Evolutionary conservation across 2,113 vertebrate species (phyloP), one percentile per base, ranked within the genome.

Genomic region (Tragelaphus buxtoni): DNA sequence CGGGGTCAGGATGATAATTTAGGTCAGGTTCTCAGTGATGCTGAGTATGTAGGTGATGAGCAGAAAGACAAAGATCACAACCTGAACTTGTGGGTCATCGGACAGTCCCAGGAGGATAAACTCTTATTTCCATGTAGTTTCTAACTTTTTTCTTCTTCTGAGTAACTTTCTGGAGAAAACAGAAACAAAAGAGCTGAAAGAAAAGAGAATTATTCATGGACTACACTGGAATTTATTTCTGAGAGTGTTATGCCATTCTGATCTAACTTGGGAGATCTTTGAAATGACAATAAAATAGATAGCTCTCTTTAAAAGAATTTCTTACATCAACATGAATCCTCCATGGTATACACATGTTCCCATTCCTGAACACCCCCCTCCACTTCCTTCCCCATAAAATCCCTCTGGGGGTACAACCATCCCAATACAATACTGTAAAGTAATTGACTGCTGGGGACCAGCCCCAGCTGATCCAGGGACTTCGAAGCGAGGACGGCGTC

Each of bases 91-190:
- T 74, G 35, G 22, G 35, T 24, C 35, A 74, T 74, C 5, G 0
- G 22, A 74, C 35, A 74, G 11, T 74, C 69, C 22, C 69, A 42
- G 35, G 1, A 72, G 69, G 35, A 74, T 74, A 97, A 98, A 97
- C 16, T 96, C 12, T 88, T 42, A 97, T 47, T 16, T 61, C 12
- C 20, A 90, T 97, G 17, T 94, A 47, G 72, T 98, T 98, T 88
- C 72, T 91, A 86, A 93, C 96, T 84, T 42, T 55, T 8, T 51
- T 42, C 53, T 56, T 32, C 17, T 56, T 30, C 18, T 55, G 17
- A 13, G 18, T 24, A 13, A 80, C 16, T n/a, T 95, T 55, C 2
- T 32, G 16, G 30, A 58, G 28, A 91, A 83, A 8, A 42, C n/a
- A 91, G n/a, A 61, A 61, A 61, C 28, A 61, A 12, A 69, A 74